Base-by-base conservation (phyloP, 92 coral and sea anemone species). In the Parazoanthus swiftii region DNA sequence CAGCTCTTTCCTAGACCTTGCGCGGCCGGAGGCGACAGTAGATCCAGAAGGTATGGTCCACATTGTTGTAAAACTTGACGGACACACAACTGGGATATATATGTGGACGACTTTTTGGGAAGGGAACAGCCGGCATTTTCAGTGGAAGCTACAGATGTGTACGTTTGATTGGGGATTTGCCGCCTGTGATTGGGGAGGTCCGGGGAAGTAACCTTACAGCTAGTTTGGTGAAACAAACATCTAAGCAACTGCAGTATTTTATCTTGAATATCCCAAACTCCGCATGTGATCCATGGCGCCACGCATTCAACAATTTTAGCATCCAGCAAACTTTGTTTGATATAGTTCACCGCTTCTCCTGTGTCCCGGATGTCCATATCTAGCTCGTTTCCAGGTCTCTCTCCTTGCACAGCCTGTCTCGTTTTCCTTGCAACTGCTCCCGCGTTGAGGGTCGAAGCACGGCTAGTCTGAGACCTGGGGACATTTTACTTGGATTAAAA, bases 201-300 rank as follows among this genome's bases (percentile, higher is more conserved):
- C 9, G 77, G 76, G 6, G 59, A 16, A 37, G 48, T 16, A 48
- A 42, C 58, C 33, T 82, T 68, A 68, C 37, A 82, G 77, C 59
- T 26, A 48, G 79, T 84, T 9, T 80, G 77, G 85, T 94, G 94
- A 80, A 92, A 92, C 6, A 94, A 88, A 81, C 88, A 94, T 39
- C 98, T 91, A 14, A 94, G 90, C 67, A 88, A 77, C 38, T 90
- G 89, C 26, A 94, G 74, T 18, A 90, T 94, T 29, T 81, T 84
- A 9, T 54, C 82, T 95, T 94, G 85, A 25, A 94, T 91, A 51
- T 94, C 94, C 78, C 91, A 89, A 66, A 94, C 89, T 0, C 98
- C 98, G 74, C 98, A 94, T 90, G 94, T 94, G 74, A 94, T 88
- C 98, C 98, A 94, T 39, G 94, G 93, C 29, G 98, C 94, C 50